These are phyloP conservation scores for Entomobrya multifasciata DNA, from an alignment of 2,888 invertebrate genomes.

Conservation along the genomic window DNA sequence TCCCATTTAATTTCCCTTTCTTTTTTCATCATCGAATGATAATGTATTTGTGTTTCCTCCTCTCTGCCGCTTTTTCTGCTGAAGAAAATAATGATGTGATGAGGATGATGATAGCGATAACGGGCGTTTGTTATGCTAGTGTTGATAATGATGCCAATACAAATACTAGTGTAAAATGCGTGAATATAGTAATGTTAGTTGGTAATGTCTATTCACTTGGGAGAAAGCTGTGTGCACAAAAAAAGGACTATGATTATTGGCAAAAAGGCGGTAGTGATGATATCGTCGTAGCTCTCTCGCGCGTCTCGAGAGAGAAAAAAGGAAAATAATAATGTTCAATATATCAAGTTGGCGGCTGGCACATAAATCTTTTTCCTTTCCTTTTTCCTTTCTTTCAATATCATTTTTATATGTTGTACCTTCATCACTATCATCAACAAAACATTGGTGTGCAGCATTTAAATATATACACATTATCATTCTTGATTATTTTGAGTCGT, in stretches of 20 bases:
- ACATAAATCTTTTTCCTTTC: constrained; percentile 53
- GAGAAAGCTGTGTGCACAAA: not conserved
- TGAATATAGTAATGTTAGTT: too few relatives aligned
- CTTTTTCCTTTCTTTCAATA: not conserved
- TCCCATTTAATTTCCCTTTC: constrained; percentile 13
- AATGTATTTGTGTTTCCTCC: too few relatives aligned
- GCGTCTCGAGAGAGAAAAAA: not conserved
- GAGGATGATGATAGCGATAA: not conserved
- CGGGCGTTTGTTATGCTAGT: not conserved
- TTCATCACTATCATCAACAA: not conserved
- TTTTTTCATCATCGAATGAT: not conserved
- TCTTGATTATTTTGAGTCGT: not conserved
- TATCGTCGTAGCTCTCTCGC: not conserved
- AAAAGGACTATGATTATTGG: not conserved
- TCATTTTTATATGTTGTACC: not conserved
- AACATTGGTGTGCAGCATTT: not conserved
- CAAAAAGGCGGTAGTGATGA: not conserved
- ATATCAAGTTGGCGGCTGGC: constrained; percentile 46
- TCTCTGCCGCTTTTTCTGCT: not conserved
- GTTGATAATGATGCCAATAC: constrained; percentile 7
- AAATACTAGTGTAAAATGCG: not conserved
- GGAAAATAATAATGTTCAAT: constrained; percentile 59
- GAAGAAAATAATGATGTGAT: constrained; percentile 13
- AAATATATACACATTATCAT: not conserved
- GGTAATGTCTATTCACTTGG: not conserved